These are phyloP conservation scores for Palaemon carinicauda DNA, from an alignment of 1,140 invertebrate genomes.

Conservation along the genomic window DNA sequence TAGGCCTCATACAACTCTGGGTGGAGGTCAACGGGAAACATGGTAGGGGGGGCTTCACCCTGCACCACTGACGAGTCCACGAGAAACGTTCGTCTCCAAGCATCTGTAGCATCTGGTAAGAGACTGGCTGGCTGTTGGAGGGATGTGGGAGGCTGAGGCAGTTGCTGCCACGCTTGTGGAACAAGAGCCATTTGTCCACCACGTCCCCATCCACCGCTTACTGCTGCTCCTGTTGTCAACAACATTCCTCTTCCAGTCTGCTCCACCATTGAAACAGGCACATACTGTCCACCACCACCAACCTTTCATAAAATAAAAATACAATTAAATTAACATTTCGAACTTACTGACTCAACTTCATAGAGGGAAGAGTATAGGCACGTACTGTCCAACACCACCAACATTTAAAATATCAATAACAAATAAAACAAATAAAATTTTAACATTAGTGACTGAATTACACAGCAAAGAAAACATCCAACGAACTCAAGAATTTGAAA, in stretches of 20 bases:
- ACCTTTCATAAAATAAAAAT: too few species aligned
- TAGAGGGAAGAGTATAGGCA: too few species aligned
- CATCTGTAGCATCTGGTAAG: constrained; percentile 72
- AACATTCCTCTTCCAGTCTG: constrained; percentile 68
- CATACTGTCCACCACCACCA: constrained; percentile 73
- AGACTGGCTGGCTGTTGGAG: constrained; percentile 67
- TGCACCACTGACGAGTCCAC: constrained; percentile 80
- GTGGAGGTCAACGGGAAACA: constrained; percentile 57
- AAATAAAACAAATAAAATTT: too few species aligned
- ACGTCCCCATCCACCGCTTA: constrained; percentile 55
- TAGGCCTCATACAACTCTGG: constrained; percentile 53
- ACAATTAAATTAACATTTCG: too few species aligned
- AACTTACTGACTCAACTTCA: too few species aligned
- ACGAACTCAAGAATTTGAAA: too few species aligned
- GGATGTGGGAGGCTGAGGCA: constrained; percentile 76
- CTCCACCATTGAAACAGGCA: constrained; percentile 91
- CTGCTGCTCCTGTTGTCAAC: constrained; percentile 56
- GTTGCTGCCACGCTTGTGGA: constrained; percentile 86
- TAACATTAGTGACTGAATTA: too few species aligned
- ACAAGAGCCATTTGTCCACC: constrained; percentile 76
- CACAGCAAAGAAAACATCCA: too few species aligned
- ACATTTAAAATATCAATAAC: too few species aligned
- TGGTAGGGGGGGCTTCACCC: constrained; percentile 61
- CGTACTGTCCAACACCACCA: too few species aligned
- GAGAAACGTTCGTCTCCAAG: constrained; percentile 81